Evolutionary conservation across 1,140 invertebrate species (phyloP), one percentile per base, ranked within the genome.

Genomic region (Megalonaias nervosa): DNA sequence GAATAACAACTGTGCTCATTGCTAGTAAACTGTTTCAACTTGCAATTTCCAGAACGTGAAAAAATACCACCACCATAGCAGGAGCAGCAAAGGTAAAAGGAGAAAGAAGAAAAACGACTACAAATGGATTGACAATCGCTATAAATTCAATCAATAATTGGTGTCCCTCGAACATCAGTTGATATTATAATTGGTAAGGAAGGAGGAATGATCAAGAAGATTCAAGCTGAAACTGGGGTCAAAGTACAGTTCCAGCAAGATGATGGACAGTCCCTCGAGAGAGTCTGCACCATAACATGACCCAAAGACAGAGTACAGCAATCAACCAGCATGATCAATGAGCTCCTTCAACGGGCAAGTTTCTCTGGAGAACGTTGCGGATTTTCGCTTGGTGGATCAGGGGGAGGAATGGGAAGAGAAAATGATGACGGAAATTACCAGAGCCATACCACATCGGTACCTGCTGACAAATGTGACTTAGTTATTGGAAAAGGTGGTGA

Each of bases 161-260:
- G 9, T 77, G 97, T 98, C 64, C 97, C 97, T 26, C 94, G 96
- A 90, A 94, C 94, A 66, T 95, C 96, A 12, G 97, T 98, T 3
- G 97, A 97, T 48, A 95, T 98, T 48, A 11, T 48, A 48, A 48
- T 48, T 81, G 98, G 98, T 67, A 95, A 98, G 88, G 96, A 96
- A 65, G 97, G 97, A 48, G 98, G 99, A 91, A 98, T 98, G 92
- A 98, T 99, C 77, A 97, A 95, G 60, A 94, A 97, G 88, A 94
- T 99, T 77, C 98, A 99, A 91, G 94, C 94, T 4, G 97, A 99
- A 91, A 96, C 97, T 64, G 97, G 97, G 65, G 98, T 97, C 89
- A 98, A 98, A 92, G 97, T 99, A 31, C 97, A 99, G 92, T 89
- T 89, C 67, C 87, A 88, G 62, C 82, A 84, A 79, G 75, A 77